phyloP scores from a whole-genome alignment of 2,888 invertebrate genomes.

The Drosophila nigritarsus region DNA sequence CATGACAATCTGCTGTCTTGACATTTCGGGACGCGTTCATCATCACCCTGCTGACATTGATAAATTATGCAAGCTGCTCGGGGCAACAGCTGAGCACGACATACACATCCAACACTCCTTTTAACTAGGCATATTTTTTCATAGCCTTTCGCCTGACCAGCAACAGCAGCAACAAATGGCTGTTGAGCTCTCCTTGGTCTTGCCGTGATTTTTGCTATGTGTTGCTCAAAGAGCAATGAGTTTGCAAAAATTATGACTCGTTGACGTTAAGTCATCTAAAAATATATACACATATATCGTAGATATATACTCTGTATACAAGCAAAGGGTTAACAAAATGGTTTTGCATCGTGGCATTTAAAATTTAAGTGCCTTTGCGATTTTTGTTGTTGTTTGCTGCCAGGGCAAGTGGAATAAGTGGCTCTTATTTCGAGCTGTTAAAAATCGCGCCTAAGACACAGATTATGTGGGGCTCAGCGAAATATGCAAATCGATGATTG shows the following conservation, averaged over 20 bases:
- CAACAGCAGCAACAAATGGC: slow-evolving; percentile 63
- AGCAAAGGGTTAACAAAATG: slow-evolving; percentile 55
- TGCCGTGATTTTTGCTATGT: slow-evolving; percentile 57
- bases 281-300: slow-evolving; percentile 22
- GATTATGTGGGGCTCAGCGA: not conserved
- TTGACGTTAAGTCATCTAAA: slow-evolving; percentile 64
- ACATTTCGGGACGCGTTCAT: slow-evolving; percentile 67
- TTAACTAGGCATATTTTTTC: slow-evolving; percentile 24
- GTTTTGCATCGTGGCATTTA: slow-evolving; percentile 57
- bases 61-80: slow-evolving; percentile 70
- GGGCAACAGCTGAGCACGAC: slow-evolving; percentile 53
- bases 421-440: not conserved
- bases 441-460: slow-evolving; percentile 1
- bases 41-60: slow-evolving; percentile 75
- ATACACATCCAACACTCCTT: not conserved
- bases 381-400: slow-evolving; percentile 28
- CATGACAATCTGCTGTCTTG: slow-evolving; percentile 67
- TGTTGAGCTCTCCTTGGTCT: slow-evolving; percentile 47
- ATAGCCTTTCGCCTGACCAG: slow-evolving; percentile 8
- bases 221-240: slow-evolving; percentile 64
- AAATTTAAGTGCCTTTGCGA: slow-evolving; percentile 66
- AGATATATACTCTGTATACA: not conserved
- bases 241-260: slow-evolving; percentile 76
- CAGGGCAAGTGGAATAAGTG: slow-evolving; percentile 37
- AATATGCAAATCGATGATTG: not conserved